Evolutionary conservation across 2,113 vertebrate species (phyloP).

Genomic region (Neolamprologus devosi): DNA sequence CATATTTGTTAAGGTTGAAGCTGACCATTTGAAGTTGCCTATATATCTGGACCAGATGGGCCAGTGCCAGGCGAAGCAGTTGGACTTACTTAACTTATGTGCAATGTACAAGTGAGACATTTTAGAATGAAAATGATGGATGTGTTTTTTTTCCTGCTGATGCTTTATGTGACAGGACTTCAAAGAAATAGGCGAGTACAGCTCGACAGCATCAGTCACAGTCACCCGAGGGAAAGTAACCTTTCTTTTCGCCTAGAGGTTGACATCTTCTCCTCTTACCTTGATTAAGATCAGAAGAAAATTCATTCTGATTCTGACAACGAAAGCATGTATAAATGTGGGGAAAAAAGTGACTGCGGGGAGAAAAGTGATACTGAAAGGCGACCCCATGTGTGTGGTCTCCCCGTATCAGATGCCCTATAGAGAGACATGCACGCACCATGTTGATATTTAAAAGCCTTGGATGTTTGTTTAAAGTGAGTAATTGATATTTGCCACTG

Average conservation of each 20-base stretch:
- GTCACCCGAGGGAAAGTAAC: neutral
- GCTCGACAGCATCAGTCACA: neutral
- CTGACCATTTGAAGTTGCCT: slow-evolving; percentile 35
- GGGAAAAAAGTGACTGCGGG: neutral
- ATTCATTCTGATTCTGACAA: neutral
- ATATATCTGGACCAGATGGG: slow-evolving; percentile 47
- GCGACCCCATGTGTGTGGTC: slow-evolving; percentile 63
- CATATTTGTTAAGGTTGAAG: neutral
- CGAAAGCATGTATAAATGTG: neutral
- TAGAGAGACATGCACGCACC: slow-evolving; percentile 24
- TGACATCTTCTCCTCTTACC: neutral
- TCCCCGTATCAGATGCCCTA: slow-evolving; percentile 50
- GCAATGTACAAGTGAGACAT: slow-evolving; percentile 9
- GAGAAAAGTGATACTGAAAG: slow-evolving; percentile 42
- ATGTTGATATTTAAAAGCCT: slow-evolving; percentile 64
- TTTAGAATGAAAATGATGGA: slow-evolving; percentile 42
- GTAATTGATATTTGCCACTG: slow-evolving; percentile 73
- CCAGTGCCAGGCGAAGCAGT: neutral
- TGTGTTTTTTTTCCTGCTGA: slow-evolving; percentile 15
- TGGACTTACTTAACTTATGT: neutral
- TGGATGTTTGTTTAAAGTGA: slow-evolving; percentile 64
- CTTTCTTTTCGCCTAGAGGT: neutral
- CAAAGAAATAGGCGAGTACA: neutral
- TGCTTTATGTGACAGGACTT: slow-evolving; percentile 11
- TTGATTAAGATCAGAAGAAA: neutral